Evolutionary conservation across 2,888 invertebrate species (phyloP).

Genomic region (Uloborus plumipes): DNA sequence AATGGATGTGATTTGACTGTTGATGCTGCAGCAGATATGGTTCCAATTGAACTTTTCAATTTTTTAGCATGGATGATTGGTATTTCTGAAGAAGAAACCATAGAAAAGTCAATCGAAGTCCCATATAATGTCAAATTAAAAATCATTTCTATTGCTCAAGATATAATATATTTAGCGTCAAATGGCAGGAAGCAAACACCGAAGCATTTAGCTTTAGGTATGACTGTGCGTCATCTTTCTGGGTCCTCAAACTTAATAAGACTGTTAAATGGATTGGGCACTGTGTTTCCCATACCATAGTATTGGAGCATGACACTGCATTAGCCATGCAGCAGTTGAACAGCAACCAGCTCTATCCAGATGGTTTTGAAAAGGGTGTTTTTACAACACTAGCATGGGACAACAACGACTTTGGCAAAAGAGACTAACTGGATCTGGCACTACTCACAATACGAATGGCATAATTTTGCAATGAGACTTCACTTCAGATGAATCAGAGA

Average conservation of each 20-base stretch:
- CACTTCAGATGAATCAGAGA: too few relatives aligned
- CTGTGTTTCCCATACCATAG: background rate
- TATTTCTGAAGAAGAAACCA: background rate
- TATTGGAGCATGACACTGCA: background rate
- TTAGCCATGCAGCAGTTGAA: background rate
- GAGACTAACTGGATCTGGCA: background rate
- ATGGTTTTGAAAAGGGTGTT: too few relatives aligned
- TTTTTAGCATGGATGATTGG: constrained; percentile 4
- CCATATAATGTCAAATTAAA: background rate
- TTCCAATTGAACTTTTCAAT: too few relatives aligned
- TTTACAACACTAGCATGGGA: background rate
- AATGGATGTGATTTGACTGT: background rate
- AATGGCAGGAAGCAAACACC: background rate
- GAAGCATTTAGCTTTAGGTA: background rate
- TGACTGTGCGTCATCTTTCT: background rate
- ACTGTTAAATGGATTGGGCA: background rate
- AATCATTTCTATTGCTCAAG: background rate
- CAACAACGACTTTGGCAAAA: background rate
- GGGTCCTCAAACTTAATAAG: background rate
- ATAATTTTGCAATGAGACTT: background rate
- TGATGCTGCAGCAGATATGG: background rate
- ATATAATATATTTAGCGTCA: constrained; percentile 1
- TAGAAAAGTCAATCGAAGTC: background rate
- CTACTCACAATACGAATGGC: background rate
- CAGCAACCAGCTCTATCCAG: too few relatives aligned